Base-by-base conservation (phyloP, 2,113 vertebrate species). In the Oryzias melastigma region DNA sequence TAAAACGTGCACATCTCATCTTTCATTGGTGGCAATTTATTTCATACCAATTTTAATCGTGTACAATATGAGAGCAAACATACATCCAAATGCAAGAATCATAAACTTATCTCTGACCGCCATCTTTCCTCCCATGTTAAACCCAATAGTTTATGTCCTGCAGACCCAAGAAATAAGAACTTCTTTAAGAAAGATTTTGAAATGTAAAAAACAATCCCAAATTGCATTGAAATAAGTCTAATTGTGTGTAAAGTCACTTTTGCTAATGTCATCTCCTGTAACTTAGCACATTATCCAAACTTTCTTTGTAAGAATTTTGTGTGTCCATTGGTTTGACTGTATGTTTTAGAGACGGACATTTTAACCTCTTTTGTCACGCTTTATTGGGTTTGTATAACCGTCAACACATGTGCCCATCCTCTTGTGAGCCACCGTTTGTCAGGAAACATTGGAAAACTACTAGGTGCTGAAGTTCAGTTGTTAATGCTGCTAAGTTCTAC, bases 101-200 rank as follows among this genome's bases (percentile, higher is more conserved):
- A 72, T 91, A 20, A 89, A 84, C 44, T 51, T 80, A 54, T 88
- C 88, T 18, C 47, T 91, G n/a, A 73, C 85, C 2, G 8, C 40
- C 5, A 48, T 57, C n/a, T 52, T 77, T 18, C 75, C 75, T 15
- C 65, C 69, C 5, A 35, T 68, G 60, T 63, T 73, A 18, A 77
- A 77, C 47, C 75, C 75, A 18, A 55, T 79, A 15, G 62, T 79
- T 44, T 79, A 79, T 65, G 71, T 62, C 47, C 46, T 75, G 50
- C 68, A 0, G 57, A 57, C 54, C 17, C 41, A 57, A 17, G 54
- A 57, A 57, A 57, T 81, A 10, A 68, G 25, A 68, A 3, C 12
- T n/a, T 59, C 57, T 1, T 13, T 68, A 0, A 53, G 18, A n/a
- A 53, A 45, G 14, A 16, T 68, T 29, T 88, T 51, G 62, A 83